A percentile compares a stretch with the other conserved stretches of the same genome.
phyloP scores from a whole-genome alignment of 1,140 invertebrate genomes.

The Xylocopa sonorina region DNA sequence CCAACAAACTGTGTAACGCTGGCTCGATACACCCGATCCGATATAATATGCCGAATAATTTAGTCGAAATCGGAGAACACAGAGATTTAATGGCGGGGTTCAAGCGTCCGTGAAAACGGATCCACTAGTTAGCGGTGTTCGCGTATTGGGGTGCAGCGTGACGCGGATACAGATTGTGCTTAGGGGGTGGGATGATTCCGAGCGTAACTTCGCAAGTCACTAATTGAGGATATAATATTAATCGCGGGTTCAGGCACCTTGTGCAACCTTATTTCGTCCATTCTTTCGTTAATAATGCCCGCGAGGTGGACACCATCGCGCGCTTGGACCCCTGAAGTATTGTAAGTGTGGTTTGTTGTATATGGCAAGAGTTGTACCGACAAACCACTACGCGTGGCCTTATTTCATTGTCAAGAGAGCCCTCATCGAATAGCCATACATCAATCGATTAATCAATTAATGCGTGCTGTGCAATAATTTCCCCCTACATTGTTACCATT shows the following conservation, averaged over 20 bases:
- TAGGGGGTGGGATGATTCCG: no score
- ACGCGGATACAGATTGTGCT: no score
- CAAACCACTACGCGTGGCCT: no score
- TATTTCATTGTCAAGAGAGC: no score
- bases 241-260: not conserved
- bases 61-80: constrained; percentile 39
- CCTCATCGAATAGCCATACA: no score
- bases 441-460: no score
- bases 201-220: no score
- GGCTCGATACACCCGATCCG: constrained; percentile 20
- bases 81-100: constrained; percentile 30
- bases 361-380: no score
- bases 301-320: not conserved
- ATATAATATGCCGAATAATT: constrained; percentile 60
- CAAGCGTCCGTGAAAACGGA: constrained; percentile 49
- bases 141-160: not conserved
- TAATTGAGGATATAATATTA: not conserved
- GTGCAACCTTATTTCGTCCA: constrained; percentile 10
- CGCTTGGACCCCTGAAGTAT: no score
- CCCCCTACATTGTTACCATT: no score
- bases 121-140: not conserved
- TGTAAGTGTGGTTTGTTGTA: no score
- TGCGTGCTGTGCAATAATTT: no score
- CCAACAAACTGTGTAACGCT: constrained; percentile 50
- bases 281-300: constrained; percentile 3